Conservation (phyloP, 1,140 invertebrate species). For the Eupeodes corollae region DNA sequence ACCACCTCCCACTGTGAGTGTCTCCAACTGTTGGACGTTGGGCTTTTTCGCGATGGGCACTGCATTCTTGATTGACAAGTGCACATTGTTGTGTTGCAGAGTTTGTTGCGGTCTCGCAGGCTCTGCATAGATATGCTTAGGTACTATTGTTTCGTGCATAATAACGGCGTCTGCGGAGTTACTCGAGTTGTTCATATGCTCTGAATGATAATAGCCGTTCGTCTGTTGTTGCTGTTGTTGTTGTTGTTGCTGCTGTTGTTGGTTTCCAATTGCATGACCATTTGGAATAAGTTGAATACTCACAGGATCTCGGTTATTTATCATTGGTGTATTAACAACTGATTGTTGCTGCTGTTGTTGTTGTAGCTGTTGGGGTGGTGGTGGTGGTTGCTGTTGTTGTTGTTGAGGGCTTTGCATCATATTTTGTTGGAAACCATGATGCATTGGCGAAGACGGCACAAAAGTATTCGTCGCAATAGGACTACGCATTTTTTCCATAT, state of each 20-base stretch:
- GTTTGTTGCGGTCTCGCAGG: not conserved
- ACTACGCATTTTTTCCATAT: too few relatives aligned
- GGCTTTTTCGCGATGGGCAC: not conserved
- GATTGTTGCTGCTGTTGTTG: not conserved
- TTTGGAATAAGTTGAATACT: not conserved
- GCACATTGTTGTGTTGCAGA: not conserved
- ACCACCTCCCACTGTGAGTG: not conserved
- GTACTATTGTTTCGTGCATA: not conserved
- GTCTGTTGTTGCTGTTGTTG: not conserved
- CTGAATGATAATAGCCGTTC: not conserved
- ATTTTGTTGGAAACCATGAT: too few relatives aligned
- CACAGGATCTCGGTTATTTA: not conserved
- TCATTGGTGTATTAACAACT: not conserved
- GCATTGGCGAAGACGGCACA: too few relatives aligned
- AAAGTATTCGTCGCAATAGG: too few relatives aligned
- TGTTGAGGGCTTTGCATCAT: not conserved
- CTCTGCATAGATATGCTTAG: not conserved
- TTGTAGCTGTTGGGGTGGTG: not conserved
- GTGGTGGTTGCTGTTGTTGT: not conserved
- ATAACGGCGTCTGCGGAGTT: too few relatives aligned
- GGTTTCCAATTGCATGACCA: not conserved
- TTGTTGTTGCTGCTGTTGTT: constrained; percentile 38
- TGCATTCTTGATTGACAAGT: not conserved
- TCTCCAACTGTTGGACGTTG: not conserved
- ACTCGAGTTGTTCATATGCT: too few relatives aligned